These are phyloP conservation scores for Anastrepha obliqua DNA, from an alignment of 1,140 invertebrate genomes.

Conservation along the genomic window DNA sequence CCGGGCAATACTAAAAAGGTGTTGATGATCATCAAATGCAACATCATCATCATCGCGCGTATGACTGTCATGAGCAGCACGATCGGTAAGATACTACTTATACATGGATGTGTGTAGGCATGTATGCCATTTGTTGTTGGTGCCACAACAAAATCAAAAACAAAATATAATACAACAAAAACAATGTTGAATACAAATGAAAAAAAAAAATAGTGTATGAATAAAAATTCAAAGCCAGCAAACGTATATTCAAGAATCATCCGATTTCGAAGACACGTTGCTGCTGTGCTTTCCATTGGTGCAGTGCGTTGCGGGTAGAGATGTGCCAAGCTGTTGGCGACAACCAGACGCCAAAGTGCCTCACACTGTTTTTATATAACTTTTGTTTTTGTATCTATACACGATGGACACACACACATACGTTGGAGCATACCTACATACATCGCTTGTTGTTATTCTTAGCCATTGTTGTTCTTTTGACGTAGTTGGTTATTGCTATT, in stretches of 20 bases:
- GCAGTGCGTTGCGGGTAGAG: neutral
- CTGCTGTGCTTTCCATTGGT: neutral
- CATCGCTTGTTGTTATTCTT: slow-evolving; percentile 46
- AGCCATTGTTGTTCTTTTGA: slow-evolving; percentile 51
- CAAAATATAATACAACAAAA: too few relatives aligned
- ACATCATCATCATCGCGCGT: neutral
- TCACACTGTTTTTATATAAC: slow-evolving; percentile 40
- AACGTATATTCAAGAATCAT: neutral
- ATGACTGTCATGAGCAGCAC: slow-evolving; percentile 30
- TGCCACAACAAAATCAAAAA: too few relatives aligned
- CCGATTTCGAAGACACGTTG: slow-evolving; percentile 35
- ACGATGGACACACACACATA: neutral
- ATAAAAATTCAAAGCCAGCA: neutral
- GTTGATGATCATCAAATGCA: slow-evolving; percentile 16
- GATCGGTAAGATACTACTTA: neutral
- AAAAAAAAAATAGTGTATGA: neutral
- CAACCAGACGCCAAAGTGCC: slow-evolving; percentile 38
- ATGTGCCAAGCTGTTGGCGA: slow-evolving; percentile 18
- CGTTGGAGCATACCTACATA: neutral
- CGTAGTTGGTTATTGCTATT: slow-evolving; percentile 40
- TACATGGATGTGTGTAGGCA: neutral
- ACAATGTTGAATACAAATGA: neutral
- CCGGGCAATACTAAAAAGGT: neutral
- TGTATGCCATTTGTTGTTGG: too few relatives aligned
- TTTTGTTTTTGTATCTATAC: slow-evolving; percentile 18